Percentiles rank a stretch among this genome's conserved stretches.
These are phyloP conservation scores for Drosophila hydei DNA, from an alignment of 1,140 invertebrate species.

Conservation along the genomic window DNA sequence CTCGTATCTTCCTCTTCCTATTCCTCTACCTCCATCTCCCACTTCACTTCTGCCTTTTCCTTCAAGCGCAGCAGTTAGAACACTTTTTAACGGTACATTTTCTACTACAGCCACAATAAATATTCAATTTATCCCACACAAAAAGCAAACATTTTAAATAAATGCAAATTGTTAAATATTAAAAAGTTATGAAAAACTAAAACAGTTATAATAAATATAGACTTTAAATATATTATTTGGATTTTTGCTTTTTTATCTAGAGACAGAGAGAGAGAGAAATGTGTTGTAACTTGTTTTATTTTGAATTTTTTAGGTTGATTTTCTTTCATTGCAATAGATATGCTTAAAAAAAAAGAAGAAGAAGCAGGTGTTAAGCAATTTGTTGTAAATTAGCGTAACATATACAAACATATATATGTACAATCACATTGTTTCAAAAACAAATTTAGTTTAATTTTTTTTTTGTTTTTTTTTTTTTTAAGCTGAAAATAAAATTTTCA, in stretches of 20 bases:
- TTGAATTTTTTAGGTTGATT: slow-evolving; percentile 11
- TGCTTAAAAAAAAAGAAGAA: slow-evolving; percentile 7
- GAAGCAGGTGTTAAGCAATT: slow-evolving; percentile 19
- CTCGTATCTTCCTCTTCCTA: slow-evolving; percentile 47
- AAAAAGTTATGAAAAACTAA: slow-evolving; percentile 26
- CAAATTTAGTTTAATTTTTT: slow-evolving; percentile 42
- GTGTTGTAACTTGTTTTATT: slow-evolving; percentile 17
- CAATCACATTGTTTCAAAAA: slow-evolving; percentile 50
- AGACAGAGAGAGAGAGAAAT: slow-evolving; percentile 25
- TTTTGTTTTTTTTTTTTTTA: slow-evolving; percentile 23
- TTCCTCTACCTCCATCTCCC: slow-evolving; percentile 15
- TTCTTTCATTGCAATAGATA: slow-evolving; percentile 22
- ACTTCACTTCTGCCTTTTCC: neutral
- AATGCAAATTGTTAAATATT: slow-evolving; percentile 38
- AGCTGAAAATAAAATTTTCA: slow-evolving; percentile 51
- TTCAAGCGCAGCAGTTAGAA: slow-evolving; percentile 33
- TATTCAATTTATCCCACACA: slow-evolving; percentile 44
- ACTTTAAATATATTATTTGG: slow-evolving; percentile 9
- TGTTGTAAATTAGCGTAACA: slow-evolving; percentile 47
- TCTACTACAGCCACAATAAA: slow-evolving; percentile 64
- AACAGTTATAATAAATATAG: neutral
- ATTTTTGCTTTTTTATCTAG: slow-evolving; percentile 19
- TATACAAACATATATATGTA: slow-evolving; percentile 39
- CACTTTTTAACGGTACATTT: slow-evolving; percentile 70
- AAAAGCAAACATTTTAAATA: slow-evolving; percentile 39